phyloP scores from a whole-genome alignment of 2,113 vertebrate genomes.

The Astur gentilis region DNA sequence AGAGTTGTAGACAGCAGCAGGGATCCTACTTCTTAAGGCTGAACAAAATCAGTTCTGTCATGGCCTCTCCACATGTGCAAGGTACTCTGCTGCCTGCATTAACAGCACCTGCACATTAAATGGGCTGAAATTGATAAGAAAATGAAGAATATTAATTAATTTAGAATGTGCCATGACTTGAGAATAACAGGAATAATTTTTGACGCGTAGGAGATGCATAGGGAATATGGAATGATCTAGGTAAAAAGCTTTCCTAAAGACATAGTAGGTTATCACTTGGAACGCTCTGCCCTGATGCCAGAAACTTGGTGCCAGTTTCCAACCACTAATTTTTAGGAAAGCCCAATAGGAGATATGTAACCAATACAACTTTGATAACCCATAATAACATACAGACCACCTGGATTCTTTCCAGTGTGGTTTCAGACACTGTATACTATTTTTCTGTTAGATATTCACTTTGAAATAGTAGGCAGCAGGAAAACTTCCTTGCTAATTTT shows the following conservation, averaged over 20 bases:
- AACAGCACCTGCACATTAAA: neutral
- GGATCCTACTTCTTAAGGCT: neutral
- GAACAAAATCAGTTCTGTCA: neutral
- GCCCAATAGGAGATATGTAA: neutral
- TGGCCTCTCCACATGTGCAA: neutral
- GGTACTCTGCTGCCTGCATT: neutral
- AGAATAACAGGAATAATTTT: neutral
- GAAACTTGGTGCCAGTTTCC: neutral
- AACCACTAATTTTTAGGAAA: neutral
- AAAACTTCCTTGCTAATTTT: conserved; percentile 15
- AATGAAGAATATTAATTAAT: neutral
- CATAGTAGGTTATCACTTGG: neutral
- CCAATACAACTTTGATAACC: neutral
- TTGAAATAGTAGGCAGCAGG: conserved; percentile 1
- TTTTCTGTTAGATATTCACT: neutral
- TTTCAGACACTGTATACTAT: neutral
- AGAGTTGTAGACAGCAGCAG: neutral
- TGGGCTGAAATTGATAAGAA: neutral
- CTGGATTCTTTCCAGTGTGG: neutral
- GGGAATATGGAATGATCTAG: neutral
- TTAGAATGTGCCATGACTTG: neutral
- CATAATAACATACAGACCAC: neutral
- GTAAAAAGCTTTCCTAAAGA: neutral
- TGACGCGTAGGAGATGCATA: neutral
- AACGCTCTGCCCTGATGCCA: neutral